Base-by-base conservation (phyloP, 2,113 vertebrate genomes). In the Atlantisia rogersi region DNA sequence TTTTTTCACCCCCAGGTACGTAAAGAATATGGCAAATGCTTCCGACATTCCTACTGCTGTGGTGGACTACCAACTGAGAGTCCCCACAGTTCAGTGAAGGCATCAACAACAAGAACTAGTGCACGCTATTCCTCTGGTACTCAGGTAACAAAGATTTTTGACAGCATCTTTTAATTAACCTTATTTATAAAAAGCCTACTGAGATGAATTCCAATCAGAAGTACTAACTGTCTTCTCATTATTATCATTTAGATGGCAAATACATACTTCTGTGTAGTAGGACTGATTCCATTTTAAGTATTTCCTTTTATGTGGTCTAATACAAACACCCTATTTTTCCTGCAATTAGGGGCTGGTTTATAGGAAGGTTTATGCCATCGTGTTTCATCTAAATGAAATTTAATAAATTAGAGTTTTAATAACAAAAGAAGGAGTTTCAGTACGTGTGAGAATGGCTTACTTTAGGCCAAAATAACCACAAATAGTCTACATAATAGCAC, bases 81-180 rank as follows among this genome's bases (percentile, higher is more conserved):
- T 98, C 99, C 99, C 15, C 99, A 99, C 95, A 99, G 99, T 28
- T 99, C 99, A 29, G 98, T 98, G 89, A 99, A 99, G 98, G 98
- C 99, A 5, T 99, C 99, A 14, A 99, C 99, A 50, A 98, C 99
- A 59, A 98, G 99, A 97, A 99, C 99, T 69, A 99, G 99, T 10
- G 99, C 99, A 55, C 99, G 99, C 90, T 99, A 99, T 95, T 99
- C 99, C 94, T 99, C 99, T 81, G 99, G 99, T 97, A 99, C 99
- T 60, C 99, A 99, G 99, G 99, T 99, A 99, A 98, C 97, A 65
- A 55, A 93, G 92, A 64, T 20, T 86, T 46, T 62, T 94, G 97
- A 97, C 96, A 96, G 96, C 88, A 67, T 87, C 91, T 96, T 94
- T 97, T 97, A 96, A 97, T 98, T 98, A 97, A 93, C 87, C 60